These are phyloP conservation scores for Myrmecobius fasciatus DNA, from an alignment of 2,113 vertebrate species.

Conservation along the genomic window DNA sequence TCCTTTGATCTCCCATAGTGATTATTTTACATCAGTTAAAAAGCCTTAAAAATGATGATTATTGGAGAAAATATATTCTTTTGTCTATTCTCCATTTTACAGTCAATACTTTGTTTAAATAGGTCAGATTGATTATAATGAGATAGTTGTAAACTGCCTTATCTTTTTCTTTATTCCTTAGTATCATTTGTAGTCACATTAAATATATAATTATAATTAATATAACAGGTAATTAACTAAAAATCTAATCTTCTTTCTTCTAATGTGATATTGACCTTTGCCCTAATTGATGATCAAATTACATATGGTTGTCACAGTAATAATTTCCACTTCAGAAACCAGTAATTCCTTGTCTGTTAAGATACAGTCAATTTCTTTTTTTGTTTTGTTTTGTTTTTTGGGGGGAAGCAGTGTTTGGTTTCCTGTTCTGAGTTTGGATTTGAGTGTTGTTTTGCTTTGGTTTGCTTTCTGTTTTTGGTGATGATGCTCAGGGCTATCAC, in stretches of 20 bases:
- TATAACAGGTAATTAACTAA: background rate
- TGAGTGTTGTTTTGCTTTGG: no score
- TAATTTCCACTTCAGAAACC: no score
- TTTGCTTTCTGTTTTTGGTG: no score
- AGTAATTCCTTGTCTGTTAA: no score
- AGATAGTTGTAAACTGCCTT: background rate
- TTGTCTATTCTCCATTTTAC: background rate
- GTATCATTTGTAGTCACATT: background rate
- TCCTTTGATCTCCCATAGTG: background rate
- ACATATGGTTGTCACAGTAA: no score
- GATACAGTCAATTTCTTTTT: no score
- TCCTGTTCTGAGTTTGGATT: no score
- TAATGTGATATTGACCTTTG: no score
- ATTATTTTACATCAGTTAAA: background rate
- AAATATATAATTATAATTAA: background rate
- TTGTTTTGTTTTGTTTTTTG: no score
- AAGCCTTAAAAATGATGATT: background rate
- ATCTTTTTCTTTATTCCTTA: background rate
- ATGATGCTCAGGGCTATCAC: no score
- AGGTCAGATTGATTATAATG: background rate
- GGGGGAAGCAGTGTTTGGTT: no score
- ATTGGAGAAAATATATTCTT: background rate
- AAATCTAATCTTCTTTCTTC: background rate
- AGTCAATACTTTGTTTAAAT: background rate
- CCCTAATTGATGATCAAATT: no score